Evolutionary conservation across 1,140 invertebrate genomes (phyloP).

Genomic region (Cardiocondyla obscurior): DNA sequence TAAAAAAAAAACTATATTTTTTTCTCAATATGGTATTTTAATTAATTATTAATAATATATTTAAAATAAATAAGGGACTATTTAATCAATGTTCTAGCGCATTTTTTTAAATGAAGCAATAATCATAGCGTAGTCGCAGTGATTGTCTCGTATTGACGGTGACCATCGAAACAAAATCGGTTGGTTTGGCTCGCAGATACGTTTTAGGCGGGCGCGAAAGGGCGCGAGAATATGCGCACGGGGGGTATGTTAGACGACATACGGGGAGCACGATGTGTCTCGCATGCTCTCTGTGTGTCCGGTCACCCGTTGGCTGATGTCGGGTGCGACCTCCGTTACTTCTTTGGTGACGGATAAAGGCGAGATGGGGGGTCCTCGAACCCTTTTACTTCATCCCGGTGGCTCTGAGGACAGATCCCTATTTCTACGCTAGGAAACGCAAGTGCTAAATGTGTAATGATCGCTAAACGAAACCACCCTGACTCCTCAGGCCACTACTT

Average conservation of each 20-base stretch:
- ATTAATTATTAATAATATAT: too few relatives aligned
- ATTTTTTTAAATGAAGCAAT: too few relatives aligned
- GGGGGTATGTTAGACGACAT: conserved; percentile 79
- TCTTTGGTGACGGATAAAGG: conserved; percentile 75
- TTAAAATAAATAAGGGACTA: too few relatives aligned
- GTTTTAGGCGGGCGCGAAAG: conserved; percentile 5
- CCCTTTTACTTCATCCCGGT: conserved; percentile 74
- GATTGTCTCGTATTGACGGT: conserved; percentile 6
- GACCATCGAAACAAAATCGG: neutral
- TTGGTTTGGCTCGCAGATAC: neutral
- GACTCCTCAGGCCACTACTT: conserved; percentile 35
- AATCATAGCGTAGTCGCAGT: neutral
- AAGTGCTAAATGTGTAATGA: conserved; percentile 81
- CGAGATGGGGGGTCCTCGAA: conserved; percentile 79
- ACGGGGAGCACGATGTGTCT: conserved; percentile 77
- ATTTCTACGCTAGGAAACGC: conserved; percentile 75
- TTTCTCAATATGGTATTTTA: too few relatives aligned
- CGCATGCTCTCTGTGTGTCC: conserved; percentile 74
- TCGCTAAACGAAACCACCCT: conserved; percentile 76
- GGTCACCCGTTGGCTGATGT: conserved; percentile 73
- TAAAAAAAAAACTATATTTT: too few relatives aligned
- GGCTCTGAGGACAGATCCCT: conserved; percentile 75
- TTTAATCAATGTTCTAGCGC: too few relatives aligned
- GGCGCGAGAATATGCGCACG: conserved; percentile 55
- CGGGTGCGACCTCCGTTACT: conserved; percentile 75